Conservation (phyloP, 1,140 invertebrate genomes). For the Leptonema lineaticorne region DNA sequence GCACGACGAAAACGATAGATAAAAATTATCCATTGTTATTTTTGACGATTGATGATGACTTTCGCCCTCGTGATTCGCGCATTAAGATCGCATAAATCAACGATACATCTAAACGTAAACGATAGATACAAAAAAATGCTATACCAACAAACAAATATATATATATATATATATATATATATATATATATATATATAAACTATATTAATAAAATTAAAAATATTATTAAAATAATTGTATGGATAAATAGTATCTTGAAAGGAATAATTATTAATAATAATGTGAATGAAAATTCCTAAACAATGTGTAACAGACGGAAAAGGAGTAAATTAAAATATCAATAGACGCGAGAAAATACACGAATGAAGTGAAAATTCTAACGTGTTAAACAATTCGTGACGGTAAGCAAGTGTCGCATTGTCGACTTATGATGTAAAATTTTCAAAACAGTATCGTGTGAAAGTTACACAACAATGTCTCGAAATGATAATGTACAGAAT, state of each 20-base stretch:
- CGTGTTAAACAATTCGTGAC: neutral
- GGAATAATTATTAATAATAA: too few species aligned
- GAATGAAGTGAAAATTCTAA: neutral
- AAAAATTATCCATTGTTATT: slow-evolving; percentile 9
- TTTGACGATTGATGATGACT: neutral
- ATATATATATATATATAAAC: too few species aligned
- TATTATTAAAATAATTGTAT: too few species aligned
- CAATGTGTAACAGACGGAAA: too few species aligned
- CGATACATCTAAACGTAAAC: neutral
- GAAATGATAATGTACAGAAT: slow-evolving; percentile 11
- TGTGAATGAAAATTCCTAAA: too few species aligned
- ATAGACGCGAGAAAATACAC: neutral
- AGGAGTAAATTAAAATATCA: neutral
- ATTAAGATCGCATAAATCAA: slow-evolving; percentile 13
- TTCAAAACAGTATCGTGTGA: slow-evolving; percentile 14
- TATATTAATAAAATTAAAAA: too few species aligned
- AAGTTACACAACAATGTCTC: neutral
- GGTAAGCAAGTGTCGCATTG: neutral
- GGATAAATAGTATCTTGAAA: too few species aligned
- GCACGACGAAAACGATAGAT: neutral
- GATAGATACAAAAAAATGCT: too few species aligned
- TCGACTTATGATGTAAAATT: slow-evolving; percentile 15
- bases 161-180: too few species aligned
- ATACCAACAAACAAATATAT: too few species aligned
- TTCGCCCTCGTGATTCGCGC: slow-evolving; percentile 9